These are phyloP conservation scores for Pelecanus crispus DNA, from an alignment of 2,113 vertebrate species.

Conservation along the genomic window DNA sequence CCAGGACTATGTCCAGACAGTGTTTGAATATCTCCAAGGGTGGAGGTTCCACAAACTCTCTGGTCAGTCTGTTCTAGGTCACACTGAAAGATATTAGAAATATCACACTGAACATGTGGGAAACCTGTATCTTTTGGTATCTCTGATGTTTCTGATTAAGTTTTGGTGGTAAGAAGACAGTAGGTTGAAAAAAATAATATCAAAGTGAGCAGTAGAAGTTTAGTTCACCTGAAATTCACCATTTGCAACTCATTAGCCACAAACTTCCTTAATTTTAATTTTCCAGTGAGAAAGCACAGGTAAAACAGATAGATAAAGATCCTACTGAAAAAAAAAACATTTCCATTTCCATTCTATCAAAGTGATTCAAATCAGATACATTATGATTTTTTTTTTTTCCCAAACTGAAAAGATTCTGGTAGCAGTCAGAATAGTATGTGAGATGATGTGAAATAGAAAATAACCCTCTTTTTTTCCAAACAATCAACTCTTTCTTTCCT, in stretches of 20 bases:
- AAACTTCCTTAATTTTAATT: not conserved
- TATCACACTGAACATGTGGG: not conserved
- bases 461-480: not conserved
- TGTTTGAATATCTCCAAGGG: fast-evolving
- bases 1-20: not conserved
- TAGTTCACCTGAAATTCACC: not conserved
- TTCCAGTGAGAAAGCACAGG: not conserved
- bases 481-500: not conserved
- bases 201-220: no score
- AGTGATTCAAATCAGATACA: not conserved
- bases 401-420: not conserved
- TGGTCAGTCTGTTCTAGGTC: not conserved
- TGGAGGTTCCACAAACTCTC: not conserved
- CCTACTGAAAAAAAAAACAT: not conserved
- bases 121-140: not conserved
- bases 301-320: not conserved
- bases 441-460: not conserved
- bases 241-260: not conserved
- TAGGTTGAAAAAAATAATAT: not conserved
- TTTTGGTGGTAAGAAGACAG: not conserved
- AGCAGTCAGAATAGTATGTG: not conserved
- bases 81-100: not conserved
- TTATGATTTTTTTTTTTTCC: not conserved
- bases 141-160: not conserved
- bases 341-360: not conserved